These are phyloP conservation scores for Cetonia aurata DNA, from an alignment of 2,888 invertebrate genomes.

Conservation along the genomic window DNA sequence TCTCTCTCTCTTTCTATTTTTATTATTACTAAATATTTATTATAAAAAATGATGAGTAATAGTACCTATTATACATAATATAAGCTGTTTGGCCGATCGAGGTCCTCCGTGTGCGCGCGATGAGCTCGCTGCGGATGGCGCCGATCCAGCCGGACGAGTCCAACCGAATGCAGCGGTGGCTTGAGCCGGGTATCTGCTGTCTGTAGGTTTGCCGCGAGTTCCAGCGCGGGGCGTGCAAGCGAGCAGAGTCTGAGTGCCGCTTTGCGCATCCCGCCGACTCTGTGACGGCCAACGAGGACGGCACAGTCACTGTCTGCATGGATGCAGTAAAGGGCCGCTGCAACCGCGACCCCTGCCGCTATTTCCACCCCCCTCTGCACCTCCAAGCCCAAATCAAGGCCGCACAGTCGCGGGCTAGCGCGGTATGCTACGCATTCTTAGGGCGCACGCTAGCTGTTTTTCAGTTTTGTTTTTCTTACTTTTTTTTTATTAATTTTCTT, in stretches of 20 bases:
- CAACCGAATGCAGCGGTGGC: slow-evolving; percentile 61
- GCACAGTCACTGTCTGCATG: slow-evolving; percentile 99
- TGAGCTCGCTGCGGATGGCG: slow-evolving; percentile 21
- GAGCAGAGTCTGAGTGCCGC: slow-evolving; percentile 97
- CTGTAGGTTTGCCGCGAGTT: slow-evolving; percentile 98
- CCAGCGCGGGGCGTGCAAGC: slow-evolving; percentile 98
- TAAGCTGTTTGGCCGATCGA: slow-evolving; percentile 28
- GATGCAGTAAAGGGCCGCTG: slow-evolving; percentile 99
- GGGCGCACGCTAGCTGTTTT: slow-evolving; percentile 66
- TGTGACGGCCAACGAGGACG: slow-evolving; percentile 97
- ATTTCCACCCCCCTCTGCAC: slow-evolving; percentile 99
- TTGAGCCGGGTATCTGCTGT: slow-evolving; percentile 71
- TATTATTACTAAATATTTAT: slow-evolving; percentile 3
- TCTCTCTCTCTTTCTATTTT: slow-evolving; percentile 11
- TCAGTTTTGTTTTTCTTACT: slow-evolving; percentile 47
- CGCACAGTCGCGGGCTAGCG: slow-evolving; percentile 94
- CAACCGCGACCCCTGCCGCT: slow-evolving; percentile 99
- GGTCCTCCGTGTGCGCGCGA: slow-evolving; percentile 14
- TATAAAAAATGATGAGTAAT: slow-evolving; percentile 1
- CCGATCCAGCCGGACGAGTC: slow-evolving; percentile 31
- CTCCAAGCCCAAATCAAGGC: slow-evolving; percentile 99
- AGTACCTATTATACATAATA: neutral
- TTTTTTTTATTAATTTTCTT: slow-evolving; percentile 45
- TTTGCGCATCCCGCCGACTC: slow-evolving; percentile 98
- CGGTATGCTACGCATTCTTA: slow-evolving; percentile 82